Percentiles rank a stretch among this genome's conserved stretches.
Conservation (phyloP, 2,113 vertebrate species). For the Dicentrarchus labrax region DNA sequence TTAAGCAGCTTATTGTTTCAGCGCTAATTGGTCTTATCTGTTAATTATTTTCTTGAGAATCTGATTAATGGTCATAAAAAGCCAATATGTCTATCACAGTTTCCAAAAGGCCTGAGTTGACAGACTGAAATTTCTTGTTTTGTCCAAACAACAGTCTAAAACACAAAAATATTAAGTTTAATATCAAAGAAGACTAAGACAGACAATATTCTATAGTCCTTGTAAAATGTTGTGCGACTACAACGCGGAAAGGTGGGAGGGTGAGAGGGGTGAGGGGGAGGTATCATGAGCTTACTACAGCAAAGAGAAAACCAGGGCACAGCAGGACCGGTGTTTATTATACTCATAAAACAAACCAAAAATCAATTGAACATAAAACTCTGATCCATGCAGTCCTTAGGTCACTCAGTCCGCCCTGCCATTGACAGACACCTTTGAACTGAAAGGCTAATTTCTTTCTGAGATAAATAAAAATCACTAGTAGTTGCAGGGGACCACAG, state of each 20-base stretch:
- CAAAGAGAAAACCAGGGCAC: constrained; percentile 33
- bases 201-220: background rate
- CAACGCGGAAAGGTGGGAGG: background rate
- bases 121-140: background rate
- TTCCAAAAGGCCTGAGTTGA: background rate
- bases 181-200: background rate
- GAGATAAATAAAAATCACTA: constrained; percentile 17
- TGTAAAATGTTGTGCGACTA: background rate
- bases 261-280: background rate
- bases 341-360: constrained; percentile 79
- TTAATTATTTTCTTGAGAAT: background rate
- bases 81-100: background rate
- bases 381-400: constrained; percentile 51
- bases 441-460: constrained; percentile 24
- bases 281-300: constrained; percentile 5
- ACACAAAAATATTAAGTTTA: background rate
- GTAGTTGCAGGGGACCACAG: background rate
- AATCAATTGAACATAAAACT: constrained; percentile 78
- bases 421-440: constrained; percentile 50
- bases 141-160: background rate
- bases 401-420: constrained; percentile 43
- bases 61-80: background rate
- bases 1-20: background rate
- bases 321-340: constrained; percentile 69
- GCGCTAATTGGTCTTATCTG: background rate